Base-by-base conservation (phyloP, 2,113 vertebrate genomes). In the Loxodonta africana region DNA sequence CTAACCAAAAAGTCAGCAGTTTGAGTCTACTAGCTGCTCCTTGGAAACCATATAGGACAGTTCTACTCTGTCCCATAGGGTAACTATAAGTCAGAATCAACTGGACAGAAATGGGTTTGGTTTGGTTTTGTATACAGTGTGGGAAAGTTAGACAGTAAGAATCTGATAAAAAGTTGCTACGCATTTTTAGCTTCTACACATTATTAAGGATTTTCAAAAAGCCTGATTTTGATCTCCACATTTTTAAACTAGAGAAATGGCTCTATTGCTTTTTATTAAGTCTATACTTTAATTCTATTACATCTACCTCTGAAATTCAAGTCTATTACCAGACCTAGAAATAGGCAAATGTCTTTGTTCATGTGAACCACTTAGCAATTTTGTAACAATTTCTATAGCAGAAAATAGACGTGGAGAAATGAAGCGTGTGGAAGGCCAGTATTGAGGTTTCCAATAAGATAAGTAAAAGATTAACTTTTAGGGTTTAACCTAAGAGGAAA, bases 261-360 rank as follows among this genome's bases (percentile, higher is more conserved):
- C 15, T 91, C 18, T 78, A 96, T 80, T 86, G 33, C 48, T 91
- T 91, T 92, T 92, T 46, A 97, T 8, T 80, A 92, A 63, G 65
- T 86, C 8, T 2, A 1, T 14, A 73, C 1, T 95, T 88, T 53
- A 83, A 67, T 2, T 95, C 83, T 53, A 83, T 44, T 94, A 12
- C 83, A 51, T 33, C 94, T 92, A 77, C 37, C 6, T 84, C 48
- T 10, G 30, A 89, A 88, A 84, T 3, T 81, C 37, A 48, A 88
- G 3, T 8, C 0, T 65, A 4, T 80, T 90, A 53, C 21, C 18
- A 83, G 25, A 92, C 17, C 41, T 82, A 82, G 21, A 95, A 77
- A 90, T 37, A 62, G 25, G 6, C 1, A 51, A 44, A 37, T 51
- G 9, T 0, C 0, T 89, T 62, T 71, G 30, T 69, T 83, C 84